These are phyloP conservation scores for Thyatira batis DNA, from an alignment of 2,888 invertebrate genomes.

Conservation along the genomic window DNA sequence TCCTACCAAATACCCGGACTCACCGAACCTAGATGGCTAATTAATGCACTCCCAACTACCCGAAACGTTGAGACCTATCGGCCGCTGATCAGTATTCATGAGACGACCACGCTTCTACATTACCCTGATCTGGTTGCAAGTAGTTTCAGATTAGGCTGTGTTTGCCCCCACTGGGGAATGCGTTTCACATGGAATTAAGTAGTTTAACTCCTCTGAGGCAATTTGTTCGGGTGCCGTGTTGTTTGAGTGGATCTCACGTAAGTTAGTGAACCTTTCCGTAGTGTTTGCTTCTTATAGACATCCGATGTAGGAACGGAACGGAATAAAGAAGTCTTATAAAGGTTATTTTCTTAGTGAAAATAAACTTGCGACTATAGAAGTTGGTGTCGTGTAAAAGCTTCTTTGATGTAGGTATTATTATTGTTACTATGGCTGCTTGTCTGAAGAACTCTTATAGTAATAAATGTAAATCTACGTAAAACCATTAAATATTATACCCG, in stretches of 20 bases:
- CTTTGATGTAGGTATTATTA: too few species aligned
- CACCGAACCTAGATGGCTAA: constrained; percentile 21
- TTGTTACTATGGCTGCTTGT: too few species aligned
- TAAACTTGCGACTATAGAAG: too few species aligned
- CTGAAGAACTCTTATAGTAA: too few species aligned
- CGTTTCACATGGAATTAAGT: constrained; percentile 59
- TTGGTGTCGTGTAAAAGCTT: too few species aligned
- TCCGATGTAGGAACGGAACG: background rate
- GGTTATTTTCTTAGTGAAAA: background rate
- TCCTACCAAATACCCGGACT: background rate
- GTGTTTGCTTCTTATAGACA: background rate
- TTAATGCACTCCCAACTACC: constrained; percentile 37
- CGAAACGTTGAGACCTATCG: constrained; percentile 24
- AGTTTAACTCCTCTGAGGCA: constrained; percentile 51
- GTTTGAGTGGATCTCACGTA: constrained; percentile 10
- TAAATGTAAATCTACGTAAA: too few species aligned
- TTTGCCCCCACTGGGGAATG: constrained; percentile 50
- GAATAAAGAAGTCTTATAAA: background rate
- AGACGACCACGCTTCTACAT: constrained; percentile 61
- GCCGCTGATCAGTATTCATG: constrained; percentile 70
- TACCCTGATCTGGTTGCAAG: constrained; percentile 68
- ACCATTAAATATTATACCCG: too few species aligned
- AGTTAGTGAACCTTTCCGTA: background rate
- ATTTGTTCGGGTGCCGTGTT: constrained; percentile 37
- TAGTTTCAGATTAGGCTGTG: constrained; percentile 69